Evolutionary conservation across 2,797 vertebrate species (phyloP), one percentile per base, ranked within the genome.

Genomic region (Hapalemur alaotrensis): DNA sequence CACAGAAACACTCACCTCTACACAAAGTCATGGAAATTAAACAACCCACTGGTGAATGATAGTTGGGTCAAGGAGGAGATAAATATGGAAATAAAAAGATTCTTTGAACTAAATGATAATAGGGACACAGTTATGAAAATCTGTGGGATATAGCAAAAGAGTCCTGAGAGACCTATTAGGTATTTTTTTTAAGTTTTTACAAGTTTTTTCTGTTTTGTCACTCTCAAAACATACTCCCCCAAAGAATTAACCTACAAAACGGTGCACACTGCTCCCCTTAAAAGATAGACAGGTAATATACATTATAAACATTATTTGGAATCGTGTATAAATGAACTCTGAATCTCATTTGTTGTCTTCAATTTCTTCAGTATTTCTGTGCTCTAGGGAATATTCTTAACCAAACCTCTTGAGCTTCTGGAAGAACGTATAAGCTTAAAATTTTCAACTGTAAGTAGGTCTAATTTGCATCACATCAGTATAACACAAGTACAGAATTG

Each of bases 251-350:
- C 67, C 87, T 38, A 82, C 8, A 41, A 52, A 97, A 94, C 59
- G 88, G 89, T 48, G 52, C 63, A 32, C 17, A 2, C 41, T 2
- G 1, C 69, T 80, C 30, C 52, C 61, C 52, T 61, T 57, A 38
- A 88, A 89, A 72, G 75, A 38, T 0, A 38, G 43, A 38, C 14
- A 18, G 41, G 75, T 7, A 2, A 63, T 0, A 50, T 41, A 9
- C 4, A 52, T 72, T 30, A 57, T 69, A 48, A 75, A 30, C 32
- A 0, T 15, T 1, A n/a, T 75, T 91, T 13, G 48, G 54, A 50
- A 25, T 99, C 97, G 99, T 43, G 99, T 99, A 89, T 99, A 99
- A 83, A 99, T 99, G 97, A 99, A 97, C 98, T 99, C 94, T 99
- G 99, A 96, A 98, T 95, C 89, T 99, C 99, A 41, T 93, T 98